phyloP scores from a whole-genome alignment of 2,888 invertebrate genomes.

The Stenichneumon culpator region DNA sequence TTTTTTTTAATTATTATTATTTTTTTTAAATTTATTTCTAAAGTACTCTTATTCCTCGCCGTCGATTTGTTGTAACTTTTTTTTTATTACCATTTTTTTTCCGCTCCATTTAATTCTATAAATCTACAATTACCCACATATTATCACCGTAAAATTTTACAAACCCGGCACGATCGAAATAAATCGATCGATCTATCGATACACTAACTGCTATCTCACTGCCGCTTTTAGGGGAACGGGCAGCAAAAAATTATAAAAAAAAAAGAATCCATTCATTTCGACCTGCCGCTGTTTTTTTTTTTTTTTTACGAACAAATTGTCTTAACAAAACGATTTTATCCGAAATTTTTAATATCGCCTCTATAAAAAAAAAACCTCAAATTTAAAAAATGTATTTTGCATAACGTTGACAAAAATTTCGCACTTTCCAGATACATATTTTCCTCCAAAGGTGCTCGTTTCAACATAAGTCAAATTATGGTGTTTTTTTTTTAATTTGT shows the following conservation, averaged over 20 bases:
- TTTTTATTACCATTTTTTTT: slow-evolving; percentile 39
- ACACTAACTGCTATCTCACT: slow-evolving; percentile 43
- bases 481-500: background rate
- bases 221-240: slow-evolving; percentile 27
- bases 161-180: slow-evolving; percentile 59
- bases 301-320: background rate
- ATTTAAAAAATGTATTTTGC: too few species aligned
- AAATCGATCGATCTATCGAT: slow-evolving; percentile 33
- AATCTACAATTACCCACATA: slow-evolving; percentile 65
- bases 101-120: slow-evolving; percentile 50
- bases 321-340: background rate
- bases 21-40: slow-evolving; percentile 55
- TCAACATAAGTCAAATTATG: background rate
- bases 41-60: slow-evolving; percentile 27
- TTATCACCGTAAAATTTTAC: slow-evolving; percentile 68
- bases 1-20: slow-evolving; percentile 55
- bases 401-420: background rate
- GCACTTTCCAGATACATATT: too few species aligned
- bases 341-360: background rate
- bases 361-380: background rate
- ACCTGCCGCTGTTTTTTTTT: background rate
- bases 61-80: slow-evolving; percentile 28
- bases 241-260: background rate
- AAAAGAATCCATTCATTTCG: background rate
- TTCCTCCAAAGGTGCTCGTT: too few species aligned